A percentile compares a stretch with the other conserved stretches of the same genome.
phyloP scores from a whole-genome alignment of 2,888 invertebrate species.

The Salticus scenicus region DNA sequence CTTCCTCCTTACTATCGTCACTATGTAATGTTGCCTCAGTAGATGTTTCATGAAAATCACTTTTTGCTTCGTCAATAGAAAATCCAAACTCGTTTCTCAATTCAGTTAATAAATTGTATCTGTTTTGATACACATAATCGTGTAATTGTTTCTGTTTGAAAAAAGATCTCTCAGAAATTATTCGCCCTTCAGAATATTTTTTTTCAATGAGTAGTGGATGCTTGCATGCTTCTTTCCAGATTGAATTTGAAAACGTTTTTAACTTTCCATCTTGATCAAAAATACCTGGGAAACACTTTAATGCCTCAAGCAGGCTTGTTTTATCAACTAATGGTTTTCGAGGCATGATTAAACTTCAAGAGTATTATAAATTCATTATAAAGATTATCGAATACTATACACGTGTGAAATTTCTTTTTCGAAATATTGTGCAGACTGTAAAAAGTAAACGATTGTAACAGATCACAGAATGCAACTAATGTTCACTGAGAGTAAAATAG shows the following conservation, averaged over 20 bases:
- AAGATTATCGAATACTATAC: too few species aligned
- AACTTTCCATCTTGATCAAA: not conserved
- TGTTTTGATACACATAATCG: not conserved
- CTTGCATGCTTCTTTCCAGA: not conserved
- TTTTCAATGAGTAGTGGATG: not conserved
- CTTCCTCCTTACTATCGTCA: too few species aligned
- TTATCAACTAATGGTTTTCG: not conserved
- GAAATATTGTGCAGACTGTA: too few species aligned
- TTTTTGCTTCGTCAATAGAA: not conserved
- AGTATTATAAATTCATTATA: too few species aligned
- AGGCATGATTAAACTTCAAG: not conserved
- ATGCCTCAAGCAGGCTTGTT: not conserved
- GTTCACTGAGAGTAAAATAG: too few species aligned
- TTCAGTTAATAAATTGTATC: not conserved
- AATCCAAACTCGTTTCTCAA: not conserved
- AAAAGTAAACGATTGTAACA: too few species aligned
- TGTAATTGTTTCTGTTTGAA: not conserved
- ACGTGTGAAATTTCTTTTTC: too few species aligned
- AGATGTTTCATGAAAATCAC: too few species aligned
- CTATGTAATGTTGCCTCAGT: too few species aligned
- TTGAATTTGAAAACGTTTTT: not conserved
- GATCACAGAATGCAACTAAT: too few species aligned
- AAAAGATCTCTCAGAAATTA: not conserved
- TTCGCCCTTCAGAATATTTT: not conserved
- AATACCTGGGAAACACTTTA: not conserved